Percentiles rank a stretch among this genome's conserved stretches.
Conservation (phyloP, 2,888 invertebrate species). For the Choreutis nemorana region DNA sequence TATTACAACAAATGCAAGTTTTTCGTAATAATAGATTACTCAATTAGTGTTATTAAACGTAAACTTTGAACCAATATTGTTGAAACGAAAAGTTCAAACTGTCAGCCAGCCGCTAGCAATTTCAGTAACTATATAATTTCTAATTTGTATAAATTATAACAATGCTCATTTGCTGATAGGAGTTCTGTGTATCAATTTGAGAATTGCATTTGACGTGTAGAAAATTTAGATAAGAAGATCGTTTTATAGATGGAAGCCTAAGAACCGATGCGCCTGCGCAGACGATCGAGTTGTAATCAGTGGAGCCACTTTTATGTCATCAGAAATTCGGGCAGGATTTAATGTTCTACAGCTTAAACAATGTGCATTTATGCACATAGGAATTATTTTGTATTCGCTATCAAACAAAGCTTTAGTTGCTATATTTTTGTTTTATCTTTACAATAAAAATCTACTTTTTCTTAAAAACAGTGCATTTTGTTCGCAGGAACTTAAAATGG, state of each 20-base stretch:
- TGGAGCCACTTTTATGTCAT: constrained; percentile 45
- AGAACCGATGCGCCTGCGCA: constrained; percentile 16
- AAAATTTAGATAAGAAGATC: constrained; percentile 1
- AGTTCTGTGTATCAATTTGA: too few relatives aligned
- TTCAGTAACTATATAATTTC: not conserved
- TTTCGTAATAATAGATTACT: too few relatives aligned
- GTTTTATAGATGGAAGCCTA: constrained; percentile 27
- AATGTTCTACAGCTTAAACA: too few relatives aligned
- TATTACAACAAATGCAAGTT: too few relatives aligned
- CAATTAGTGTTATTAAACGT: not conserved
- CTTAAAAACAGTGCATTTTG: too few relatives aligned
- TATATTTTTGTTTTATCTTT: too few relatives aligned
- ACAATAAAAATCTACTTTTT: too few relatives aligned
- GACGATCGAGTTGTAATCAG: constrained; percentile 23
- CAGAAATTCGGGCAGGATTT: too few relatives aligned
- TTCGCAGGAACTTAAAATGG: too few relatives aligned
- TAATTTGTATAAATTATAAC: not conserved
- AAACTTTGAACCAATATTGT: not conserved
- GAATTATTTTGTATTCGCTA: too few relatives aligned
- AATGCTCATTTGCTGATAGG: not conserved
- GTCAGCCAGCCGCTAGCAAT: not conserved
- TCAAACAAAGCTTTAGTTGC: too few relatives aligned
- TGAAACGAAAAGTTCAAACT: not conserved
- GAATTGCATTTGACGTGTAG: not conserved
- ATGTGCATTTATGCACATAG: too few relatives aligned